Evolutionary conservation across 2,888 invertebrate species (phyloP).

Genomic region (Callimorpha dominula): DNA sequence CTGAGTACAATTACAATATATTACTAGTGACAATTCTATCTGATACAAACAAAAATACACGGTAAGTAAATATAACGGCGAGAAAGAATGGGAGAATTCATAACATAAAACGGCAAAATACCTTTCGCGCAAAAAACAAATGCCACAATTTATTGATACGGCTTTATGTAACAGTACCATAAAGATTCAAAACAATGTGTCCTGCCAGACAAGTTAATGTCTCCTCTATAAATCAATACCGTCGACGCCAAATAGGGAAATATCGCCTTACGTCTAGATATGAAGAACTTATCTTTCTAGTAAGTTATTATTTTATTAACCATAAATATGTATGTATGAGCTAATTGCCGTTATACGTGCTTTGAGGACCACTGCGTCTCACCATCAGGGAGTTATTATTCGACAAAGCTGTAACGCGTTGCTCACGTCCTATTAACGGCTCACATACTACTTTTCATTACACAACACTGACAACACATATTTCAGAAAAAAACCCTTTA

Average conservation of each 20-base stretch:
- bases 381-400: not conserved
- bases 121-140: constrained; percentile 30
- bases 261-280: constrained; percentile 17
- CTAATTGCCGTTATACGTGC: not conserved
- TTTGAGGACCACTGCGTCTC: not conserved
- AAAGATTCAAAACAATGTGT: constrained; percentile 42
- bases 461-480: too few species aligned
- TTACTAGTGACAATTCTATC: not conserved
- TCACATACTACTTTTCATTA: too few species aligned
- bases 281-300: constrained; percentile 15
- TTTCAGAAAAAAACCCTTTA: not conserved
- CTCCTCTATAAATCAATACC: constrained; percentile 35
- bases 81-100: constrained; percentile 28
- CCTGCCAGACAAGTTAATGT: constrained; percentile 33
- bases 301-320: constrained; percentile 11
- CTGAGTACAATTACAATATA: not conserved
- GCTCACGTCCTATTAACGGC: too few species aligned
- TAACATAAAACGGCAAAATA: constrained; percentile 30
- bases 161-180: constrained; percentile 33
- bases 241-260: constrained; percentile 22
- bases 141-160: constrained; percentile 40
- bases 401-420: too few species aligned
- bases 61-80: constrained; percentile 32
- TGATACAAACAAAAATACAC: constrained; percentile 6
- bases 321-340: constrained; percentile 9